A percentile compares a stretch with the other conserved stretches of the same genome.
Conservation (phyloP, 2,888 invertebrate genomes). For the Acholoe squamosa region DNA sequence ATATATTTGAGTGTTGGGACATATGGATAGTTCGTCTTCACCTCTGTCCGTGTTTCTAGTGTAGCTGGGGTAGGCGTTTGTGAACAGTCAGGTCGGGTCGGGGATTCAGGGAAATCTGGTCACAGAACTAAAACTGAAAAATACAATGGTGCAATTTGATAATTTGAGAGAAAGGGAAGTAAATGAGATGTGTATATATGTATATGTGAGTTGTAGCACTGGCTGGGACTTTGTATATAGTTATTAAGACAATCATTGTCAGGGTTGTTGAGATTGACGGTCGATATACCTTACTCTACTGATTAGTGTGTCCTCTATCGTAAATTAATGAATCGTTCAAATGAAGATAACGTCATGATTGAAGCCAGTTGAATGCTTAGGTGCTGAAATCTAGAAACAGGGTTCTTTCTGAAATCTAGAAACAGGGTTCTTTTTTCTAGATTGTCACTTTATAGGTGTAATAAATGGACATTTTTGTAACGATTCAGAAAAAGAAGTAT, state of each 20-base stretch:
- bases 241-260: slow-evolving; percentile 24
- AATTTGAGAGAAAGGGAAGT: not conserved
- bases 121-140: slow-evolving; percentile 32
- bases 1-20: not conserved
- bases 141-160: slow-evolving; percentile 50
- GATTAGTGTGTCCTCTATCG: not conserved
- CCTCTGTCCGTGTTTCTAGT: not conserved
- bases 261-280: slow-evolving; percentile 26
- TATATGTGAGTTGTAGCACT: not conserved
- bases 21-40: too few species aligned
- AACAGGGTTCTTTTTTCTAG: slow-evolving; percentile 40
- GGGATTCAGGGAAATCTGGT: slow-evolving; percentile 26
- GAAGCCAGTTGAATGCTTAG: not conserved
- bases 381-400: slow-evolving; percentile 44
- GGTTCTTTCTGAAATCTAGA: slow-evolving; percentile 44
- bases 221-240: slow-evolving; percentile 4
- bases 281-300: not conserved
- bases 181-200: slow-evolving; percentile 32
- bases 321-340: not conserved
- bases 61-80: not conserved
- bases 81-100: not conserved
- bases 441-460: not conserved
- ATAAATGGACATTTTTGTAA: not conserved
- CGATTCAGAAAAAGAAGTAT: not conserved
- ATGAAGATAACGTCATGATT: not conserved